Base-by-base conservation (phyloP, 1,140 invertebrate genomes). In the Armadillidium nasatum region DNA sequence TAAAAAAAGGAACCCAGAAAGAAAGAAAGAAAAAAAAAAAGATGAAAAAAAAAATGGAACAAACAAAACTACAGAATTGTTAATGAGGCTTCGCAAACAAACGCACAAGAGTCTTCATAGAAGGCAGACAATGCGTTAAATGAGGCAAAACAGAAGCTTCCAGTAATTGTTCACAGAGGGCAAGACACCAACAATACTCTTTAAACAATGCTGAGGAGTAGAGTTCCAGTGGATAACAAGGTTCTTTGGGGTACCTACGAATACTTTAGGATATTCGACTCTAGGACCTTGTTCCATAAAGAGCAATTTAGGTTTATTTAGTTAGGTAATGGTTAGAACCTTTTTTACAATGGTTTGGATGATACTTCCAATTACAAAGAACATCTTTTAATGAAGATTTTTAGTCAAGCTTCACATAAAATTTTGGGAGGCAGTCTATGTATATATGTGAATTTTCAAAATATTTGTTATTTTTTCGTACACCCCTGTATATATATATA, bases 161-260 rank as follows among this genome's bases (percentile, higher is more conserved):
- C 50, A 60, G 50, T 60, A 60, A 60, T 60, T 60, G 50, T 60
- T 60, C 50, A 60, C 50, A 60, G 50, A 60, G 50, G 19, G 50
- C 11, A 19, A 60, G 50, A 60, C 50, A 60, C 50, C 11, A 19
- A 60, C 50, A 60, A 60, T 60, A 60, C 11, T 60, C 11, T 19
- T 60, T 19, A 15, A 19, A 60, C 50, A 60, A 60, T 60, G 7
- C 50, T 60, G 50, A 60, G 19, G 33, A 33, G 33, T 33, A 33
- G 33, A 33, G 6, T 6, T 33, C 33, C 33, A 6, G 33, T 33
- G 1, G 33, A 33, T 6, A 33, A 33, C 1, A 33, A 33, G 33
- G 33, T 3, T 33, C 33, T 33, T 33, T 33, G 33, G 33, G 33
- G 33, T 1, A 33, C 6, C 33, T 33, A 33, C 33, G 33, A 33